These are phyloP conservation scores for Triops longicaudatus DNA, from an alignment of 1,140 invertebrate genomes.

Conservation along the genomic window DNA sequence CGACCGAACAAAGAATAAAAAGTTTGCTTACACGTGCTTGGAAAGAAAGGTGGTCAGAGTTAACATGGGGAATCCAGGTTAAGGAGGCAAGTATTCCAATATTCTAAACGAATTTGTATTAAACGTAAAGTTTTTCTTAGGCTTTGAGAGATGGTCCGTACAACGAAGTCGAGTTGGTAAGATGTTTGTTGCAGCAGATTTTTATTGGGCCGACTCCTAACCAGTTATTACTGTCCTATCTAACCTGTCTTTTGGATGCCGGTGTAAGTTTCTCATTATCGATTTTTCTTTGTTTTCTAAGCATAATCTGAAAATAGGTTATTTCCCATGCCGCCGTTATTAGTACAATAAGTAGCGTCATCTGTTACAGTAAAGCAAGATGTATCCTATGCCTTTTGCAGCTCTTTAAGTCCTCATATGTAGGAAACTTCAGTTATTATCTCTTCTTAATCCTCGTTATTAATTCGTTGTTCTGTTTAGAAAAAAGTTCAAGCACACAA, in stretches of 20 bases:
- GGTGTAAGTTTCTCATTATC: not conserved
- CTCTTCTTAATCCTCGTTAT: not conserved
- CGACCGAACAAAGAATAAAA: not conserved
- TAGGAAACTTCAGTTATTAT: not conserved
- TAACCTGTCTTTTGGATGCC: not conserved
- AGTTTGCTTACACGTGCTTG: not conserved
- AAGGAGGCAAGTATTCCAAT: not conserved
- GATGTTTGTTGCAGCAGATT: not conserved
- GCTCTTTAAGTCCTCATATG: not conserved
- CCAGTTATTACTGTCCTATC: not conserved
- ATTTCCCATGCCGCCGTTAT: not conserved
- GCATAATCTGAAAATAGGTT: not conserved
- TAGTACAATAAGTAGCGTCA: not conserved
- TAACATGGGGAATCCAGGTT: not conserved
- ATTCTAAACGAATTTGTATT: not conserved
- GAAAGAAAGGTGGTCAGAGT: not conserved
- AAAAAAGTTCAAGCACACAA: not conserved
- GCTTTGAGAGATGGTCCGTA: not conserved
- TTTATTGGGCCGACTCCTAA: not conserved
- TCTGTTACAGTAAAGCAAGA: not conserved
- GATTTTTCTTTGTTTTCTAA: not conserved
- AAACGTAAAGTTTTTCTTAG: not conserved
- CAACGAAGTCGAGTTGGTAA: not conserved
- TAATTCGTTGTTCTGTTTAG: not conserved
- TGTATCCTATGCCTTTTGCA: not conserved